phyloP scores from a whole-genome alignment of 2,113 vertebrate species.

The Pachyramphus minor region DNA sequence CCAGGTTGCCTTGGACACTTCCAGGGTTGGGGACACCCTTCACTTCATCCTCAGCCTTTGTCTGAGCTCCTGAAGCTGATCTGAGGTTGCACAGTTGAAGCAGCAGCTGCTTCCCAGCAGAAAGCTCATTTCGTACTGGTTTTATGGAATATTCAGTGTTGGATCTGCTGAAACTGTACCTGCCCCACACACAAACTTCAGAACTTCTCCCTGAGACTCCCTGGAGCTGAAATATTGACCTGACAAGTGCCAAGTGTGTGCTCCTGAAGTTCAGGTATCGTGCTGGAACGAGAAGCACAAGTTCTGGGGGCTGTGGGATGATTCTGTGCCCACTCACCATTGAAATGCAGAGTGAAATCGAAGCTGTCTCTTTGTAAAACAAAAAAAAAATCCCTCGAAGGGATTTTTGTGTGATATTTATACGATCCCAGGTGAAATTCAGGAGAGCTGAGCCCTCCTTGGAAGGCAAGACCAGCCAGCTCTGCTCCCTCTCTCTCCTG shows the following conservation, averaged over 20 bases:
- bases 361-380: neutral
- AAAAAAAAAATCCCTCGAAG: neutral
- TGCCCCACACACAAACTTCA: neutral
- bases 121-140: neutral
- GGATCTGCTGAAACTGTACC: accelerated
- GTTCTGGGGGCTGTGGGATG: neutral
- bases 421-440: neutral
- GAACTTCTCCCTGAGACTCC: neutral
- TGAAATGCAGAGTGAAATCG: neutral
- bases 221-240: neutral
- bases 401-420: neutral
- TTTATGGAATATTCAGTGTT: accelerated
- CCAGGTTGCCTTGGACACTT: neutral
- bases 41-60: neutral
- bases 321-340: neutral
- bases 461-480: neutral
- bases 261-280: neutral
- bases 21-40: neutral
- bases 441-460: neutral
- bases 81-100: neutral
- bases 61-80: neutral
- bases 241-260: neutral
- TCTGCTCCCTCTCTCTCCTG: neutral
- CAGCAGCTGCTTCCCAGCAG: neutral
- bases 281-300: neutral